phyloP scores from a whole-genome alignment of 2,888 invertebrate genomes.

The Craniophora ligustri region DNA sequence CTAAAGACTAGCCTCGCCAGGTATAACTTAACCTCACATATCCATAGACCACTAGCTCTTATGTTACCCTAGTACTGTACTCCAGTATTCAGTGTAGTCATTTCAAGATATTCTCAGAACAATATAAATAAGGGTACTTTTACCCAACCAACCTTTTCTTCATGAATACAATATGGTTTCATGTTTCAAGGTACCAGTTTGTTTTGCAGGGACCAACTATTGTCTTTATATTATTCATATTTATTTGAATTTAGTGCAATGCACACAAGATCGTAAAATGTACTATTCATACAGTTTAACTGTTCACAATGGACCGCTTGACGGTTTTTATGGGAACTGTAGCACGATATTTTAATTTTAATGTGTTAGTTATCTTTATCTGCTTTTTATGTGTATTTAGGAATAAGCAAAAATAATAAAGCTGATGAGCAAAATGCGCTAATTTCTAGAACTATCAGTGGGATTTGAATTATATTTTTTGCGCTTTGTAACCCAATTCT shows the following conservation, averaged over 20 bases:
- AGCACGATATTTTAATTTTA: constrained; percentile 12
- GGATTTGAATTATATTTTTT: too few species aligned
- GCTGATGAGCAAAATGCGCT: too few species aligned
- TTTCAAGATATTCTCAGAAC: not conserved
- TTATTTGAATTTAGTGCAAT: constrained; percentile 51
- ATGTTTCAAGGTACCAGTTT: constrained; percentile 18
- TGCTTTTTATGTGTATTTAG: too few species aligned
- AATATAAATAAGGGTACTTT: constrained; percentile 7
- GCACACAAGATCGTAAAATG: constrained; percentile 54
- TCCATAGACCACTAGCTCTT: too few species aligned
- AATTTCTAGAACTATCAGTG: too few species aligned
- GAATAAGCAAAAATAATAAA: too few species aligned
- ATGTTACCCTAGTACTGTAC: too few species aligned
- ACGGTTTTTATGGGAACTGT: constrained; percentile 24
- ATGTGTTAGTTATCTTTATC: too few species aligned
- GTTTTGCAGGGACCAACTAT: constrained; percentile 9
- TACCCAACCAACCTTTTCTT: constrained; percentile 1
- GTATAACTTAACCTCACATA: too few species aligned
- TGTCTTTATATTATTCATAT: constrained; percentile 54
- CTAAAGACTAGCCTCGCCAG: too few species aligned
- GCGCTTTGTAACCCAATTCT: too few species aligned
- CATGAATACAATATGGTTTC: constrained; percentile 30
- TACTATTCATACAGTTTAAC: constrained; percentile 55
- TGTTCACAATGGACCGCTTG: constrained; percentile 28
- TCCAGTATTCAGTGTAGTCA: too few species aligned